Percentiles rank a stretch among this genome's conserved stretches.
Conservation (phyloP, 2,113 vertebrate genomes). For the Rostratula benghalensis region DNA sequence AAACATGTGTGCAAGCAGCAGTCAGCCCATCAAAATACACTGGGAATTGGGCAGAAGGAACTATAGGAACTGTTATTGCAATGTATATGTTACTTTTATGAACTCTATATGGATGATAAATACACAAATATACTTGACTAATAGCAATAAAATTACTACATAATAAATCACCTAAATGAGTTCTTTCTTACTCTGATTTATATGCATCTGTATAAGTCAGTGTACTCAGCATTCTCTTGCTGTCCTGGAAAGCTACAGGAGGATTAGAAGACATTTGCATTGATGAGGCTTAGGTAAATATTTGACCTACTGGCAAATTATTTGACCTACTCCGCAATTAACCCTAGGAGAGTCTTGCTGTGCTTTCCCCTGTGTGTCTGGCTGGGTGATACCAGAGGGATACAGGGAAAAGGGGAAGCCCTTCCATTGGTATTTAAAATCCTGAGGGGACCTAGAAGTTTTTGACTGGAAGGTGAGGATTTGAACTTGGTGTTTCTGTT, state of each 20-base stretch:
- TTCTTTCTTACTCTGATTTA: not conserved
- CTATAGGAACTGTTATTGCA: not conserved
- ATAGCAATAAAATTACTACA: not conserved
- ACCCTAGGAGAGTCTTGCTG: not conserved
- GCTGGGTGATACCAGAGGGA: not conserved
- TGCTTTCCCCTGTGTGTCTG: not conserved
- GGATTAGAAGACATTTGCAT: constrained; percentile 51
- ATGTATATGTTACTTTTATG: not conserved
- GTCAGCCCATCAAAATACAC: not conserved
- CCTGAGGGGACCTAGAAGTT: not conserved
- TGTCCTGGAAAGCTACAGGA: not conserved
- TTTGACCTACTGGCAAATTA: constrained; percentile 1
- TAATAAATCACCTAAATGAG: not conserved
- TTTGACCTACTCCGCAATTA: not conserved
- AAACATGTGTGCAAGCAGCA: not conserved
- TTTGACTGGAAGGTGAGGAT: not conserved
- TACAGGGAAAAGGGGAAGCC: not conserved
- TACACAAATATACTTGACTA: not conserved
- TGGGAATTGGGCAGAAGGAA: not conserved
- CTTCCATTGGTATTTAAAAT: not conserved
- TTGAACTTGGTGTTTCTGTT: not conserved
- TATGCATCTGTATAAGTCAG: not conserved
- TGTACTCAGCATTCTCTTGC: not conserved
- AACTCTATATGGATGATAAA: not conserved
- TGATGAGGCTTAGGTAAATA: constrained; percentile 52